Conservation (phyloP, 1,140 invertebrate genomes). For the Bactericera cockerelli region DNA sequence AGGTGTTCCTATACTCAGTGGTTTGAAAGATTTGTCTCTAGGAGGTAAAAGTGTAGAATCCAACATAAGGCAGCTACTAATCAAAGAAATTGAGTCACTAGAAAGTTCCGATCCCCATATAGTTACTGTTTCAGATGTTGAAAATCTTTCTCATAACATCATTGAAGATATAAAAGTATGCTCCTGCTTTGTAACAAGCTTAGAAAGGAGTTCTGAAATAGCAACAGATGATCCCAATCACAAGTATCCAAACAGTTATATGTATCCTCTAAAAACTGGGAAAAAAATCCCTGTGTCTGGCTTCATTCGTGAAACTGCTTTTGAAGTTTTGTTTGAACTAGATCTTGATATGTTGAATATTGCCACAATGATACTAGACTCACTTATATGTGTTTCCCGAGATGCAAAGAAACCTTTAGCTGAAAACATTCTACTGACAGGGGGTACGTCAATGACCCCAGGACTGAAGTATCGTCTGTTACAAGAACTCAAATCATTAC, state of each 20-base stretch:
- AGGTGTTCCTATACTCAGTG: slow-evolving; percentile 64
- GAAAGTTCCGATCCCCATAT: not conserved
- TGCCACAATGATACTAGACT: slow-evolving; percentile 66
- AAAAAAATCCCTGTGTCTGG: slow-evolving; percentile 48
- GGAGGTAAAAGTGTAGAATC: slow-evolving; percentile 47
- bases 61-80: not conserved
- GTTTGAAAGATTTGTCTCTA: slow-evolving; percentile 59
- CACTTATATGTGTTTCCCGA: slow-evolving; percentile 53
- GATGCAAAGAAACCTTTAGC: slow-evolving; percentile 55
- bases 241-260: slow-evolving; percentile 38
- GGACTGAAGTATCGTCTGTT: slow-evolving; percentile 62
- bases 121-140: slow-evolving; percentile 7
- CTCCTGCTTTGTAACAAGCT: slow-evolving; percentile 63
- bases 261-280: slow-evolving; percentile 52
- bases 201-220: slow-evolving; percentile 47
- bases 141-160: slow-evolving; percentile 10
- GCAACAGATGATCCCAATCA: slow-evolving; percentile 27
- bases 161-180: slow-evolving; percentile 11
- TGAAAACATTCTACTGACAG: slow-evolving; percentile 68
- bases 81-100: not conserved
- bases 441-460: slow-evolving; percentile 64
- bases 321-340: slow-evolving; percentile 69
- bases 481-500: slow-evolving; percentile 49
- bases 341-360: slow-evolving; percentile 71
- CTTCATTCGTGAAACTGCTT: slow-evolving; percentile 52